Base-by-base conservation (phyloP, 2,113 vertebrate genomes). In the Chaetodon auriga region DNA sequence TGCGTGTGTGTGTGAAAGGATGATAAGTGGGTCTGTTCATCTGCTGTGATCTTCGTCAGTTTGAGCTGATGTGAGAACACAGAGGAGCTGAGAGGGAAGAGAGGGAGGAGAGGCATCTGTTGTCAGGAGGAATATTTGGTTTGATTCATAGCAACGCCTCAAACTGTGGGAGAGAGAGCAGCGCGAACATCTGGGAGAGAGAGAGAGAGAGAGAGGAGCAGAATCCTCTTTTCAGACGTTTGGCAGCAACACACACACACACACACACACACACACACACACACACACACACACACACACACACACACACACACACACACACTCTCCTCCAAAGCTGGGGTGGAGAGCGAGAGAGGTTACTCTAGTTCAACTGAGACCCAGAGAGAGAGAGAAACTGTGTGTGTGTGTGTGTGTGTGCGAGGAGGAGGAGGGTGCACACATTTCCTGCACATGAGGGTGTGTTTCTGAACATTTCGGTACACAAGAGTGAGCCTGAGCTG, bases 81-180 rank as follows among this genome's bases (percentile, higher is more conserved):
- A 46, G 82, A 81, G 65, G 75, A 87, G 68, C 82, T 11, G 69
- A 60, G 68, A 57, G 68, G 81, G 78, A 69, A 82, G 69, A 73
- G 81, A 72, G 11, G 78, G 30, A 69, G 84, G 69, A 73, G 81
- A 72, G 11, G 78, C 72, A 57, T 83, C 81, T 49, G 87, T 91
- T 68, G 90, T 91, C 78, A 86, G 71, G 87, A 75, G 87, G 88
- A 91, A 85, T 91, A 76, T 85, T 90, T 88, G 75, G 81, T 82
- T 87, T 82, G 81, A 86, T 80, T 78, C 90, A 83, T 88, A 90
- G 90, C 87, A 90, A 91, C 86, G 81, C 71, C 65, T 88, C 74
- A 68, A 86, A 51, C 58, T 80, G 81, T 57, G 73, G 54, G 81
- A 68, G 54, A 60, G 73, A 41, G 66, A 76, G 51, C 63, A 30